Conservation (phyloP, 53 echinoderm and acorn worm species). For the Stichopus horrens region DNA sequence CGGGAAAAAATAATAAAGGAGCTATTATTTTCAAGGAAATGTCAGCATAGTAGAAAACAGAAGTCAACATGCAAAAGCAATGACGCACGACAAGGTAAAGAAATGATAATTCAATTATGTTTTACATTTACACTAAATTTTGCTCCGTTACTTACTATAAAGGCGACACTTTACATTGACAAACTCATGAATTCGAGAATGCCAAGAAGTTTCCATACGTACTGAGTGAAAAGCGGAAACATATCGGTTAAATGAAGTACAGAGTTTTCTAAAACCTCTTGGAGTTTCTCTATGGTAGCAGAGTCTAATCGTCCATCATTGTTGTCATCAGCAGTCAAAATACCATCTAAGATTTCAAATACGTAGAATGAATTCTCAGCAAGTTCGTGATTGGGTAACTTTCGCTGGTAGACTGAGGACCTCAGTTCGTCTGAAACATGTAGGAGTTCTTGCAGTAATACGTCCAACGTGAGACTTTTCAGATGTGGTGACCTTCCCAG, state of each 20-base stretch:
- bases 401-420: background rate
- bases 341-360: slow-evolving; percentile 30
- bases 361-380: slow-evolving; percentile 35
- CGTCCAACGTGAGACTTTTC: background rate
- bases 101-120: too few relatives aligned
- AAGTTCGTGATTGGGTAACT: background rate
- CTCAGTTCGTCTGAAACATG: background rate
- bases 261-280: slow-evolving; percentile 57
- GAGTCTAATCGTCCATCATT: background rate
- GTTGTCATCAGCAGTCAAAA: background rate
- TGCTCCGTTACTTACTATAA: too few relatives aligned
- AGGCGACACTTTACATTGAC: background rate
- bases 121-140: too few relatives aligned
- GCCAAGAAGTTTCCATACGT: slow-evolving; percentile 71
- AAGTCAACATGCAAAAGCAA: too few relatives aligned
- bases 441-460: background rate
- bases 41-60: too few relatives aligned
- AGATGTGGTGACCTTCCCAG: slow-evolving; percentile 17
- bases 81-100: too few relatives aligned
- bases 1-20: too few relatives aligned
- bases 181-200: slow-evolving; percentile 56
- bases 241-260: slow-evolving; percentile 68
- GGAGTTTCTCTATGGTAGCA: slow-evolving; percentile 11
- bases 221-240: slow-evolving; percentile 82
- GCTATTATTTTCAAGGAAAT: too few relatives aligned